Conservation (phyloP, 2,113 vertebrate species). For the Aythya baeri region DNA sequence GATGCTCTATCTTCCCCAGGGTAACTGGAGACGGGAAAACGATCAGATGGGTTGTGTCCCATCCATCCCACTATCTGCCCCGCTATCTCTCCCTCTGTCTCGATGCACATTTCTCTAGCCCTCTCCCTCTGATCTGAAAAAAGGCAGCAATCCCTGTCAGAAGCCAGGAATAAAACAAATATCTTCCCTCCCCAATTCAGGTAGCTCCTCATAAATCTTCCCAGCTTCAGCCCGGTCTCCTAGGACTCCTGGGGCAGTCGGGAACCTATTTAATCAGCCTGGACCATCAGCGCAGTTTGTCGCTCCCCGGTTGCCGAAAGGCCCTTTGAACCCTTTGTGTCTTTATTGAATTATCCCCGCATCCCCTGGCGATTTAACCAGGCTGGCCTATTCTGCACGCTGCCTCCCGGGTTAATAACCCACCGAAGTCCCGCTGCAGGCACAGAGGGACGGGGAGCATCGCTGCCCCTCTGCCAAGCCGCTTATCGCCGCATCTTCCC, state of each 20-base stretch:
- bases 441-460: neutral
- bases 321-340: conserved; percentile 62
- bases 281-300: conserved; percentile 31
- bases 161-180: conserved; percentile 33
- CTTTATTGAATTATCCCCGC: fast-evolving
- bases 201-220: conserved; percentile 62
- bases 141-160: fast-evolving
- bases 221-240: conserved; percentile 48
- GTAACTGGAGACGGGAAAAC: neutral
- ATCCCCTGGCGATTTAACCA: neutral
- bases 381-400: conserved; percentile 19
- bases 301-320: neutral
- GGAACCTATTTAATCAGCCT: conserved; percentile 58
- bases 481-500: conserved; percentile 10
- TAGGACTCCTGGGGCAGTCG: conserved; percentile 24
- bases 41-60: fast-evolving
- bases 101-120: fast-evolving
- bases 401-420: conserved; percentile 41
- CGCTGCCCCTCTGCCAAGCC: conserved; percentile 11
- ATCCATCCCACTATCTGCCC: neutral
- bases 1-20: neutral
- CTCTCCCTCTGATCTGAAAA: neutral
- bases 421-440: neutral
- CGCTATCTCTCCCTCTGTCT: neutral
- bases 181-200: conserved; percentile 35